These are phyloP conservation scores for Synergus umbraculus DNA, from an alignment of 2,888 invertebrate species.

Conservation along the genomic window DNA sequence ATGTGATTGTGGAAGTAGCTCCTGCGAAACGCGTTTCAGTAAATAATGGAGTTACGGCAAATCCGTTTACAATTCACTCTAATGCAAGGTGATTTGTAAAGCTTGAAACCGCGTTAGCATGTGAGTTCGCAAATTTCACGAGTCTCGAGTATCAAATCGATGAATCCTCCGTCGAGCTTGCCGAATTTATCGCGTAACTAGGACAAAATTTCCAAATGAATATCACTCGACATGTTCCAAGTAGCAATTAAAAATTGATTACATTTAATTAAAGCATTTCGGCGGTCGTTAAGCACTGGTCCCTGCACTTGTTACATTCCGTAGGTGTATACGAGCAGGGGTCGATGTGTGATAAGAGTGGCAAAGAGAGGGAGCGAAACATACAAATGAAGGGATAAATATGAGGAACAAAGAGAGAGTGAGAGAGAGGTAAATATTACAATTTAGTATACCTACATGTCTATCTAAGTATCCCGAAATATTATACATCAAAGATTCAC, in stretches of 20 bases:
- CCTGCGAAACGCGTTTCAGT: not conserved
- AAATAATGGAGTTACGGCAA: constrained; percentile 24
- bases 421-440: not conserved
- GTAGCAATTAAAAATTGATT: constrained; percentile 69
- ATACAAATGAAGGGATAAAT: constrained; percentile 43
- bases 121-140: constrained; percentile 50
- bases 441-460: not conserved
- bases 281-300: constrained; percentile 54
- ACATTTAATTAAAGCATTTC: constrained; percentile 69
- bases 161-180: constrained; percentile 54
- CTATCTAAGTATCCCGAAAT: not conserved
- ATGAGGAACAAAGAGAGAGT: not conserved
- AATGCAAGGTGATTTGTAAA: constrained; percentile 33
- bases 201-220: constrained; percentile 66
- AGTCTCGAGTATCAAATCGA: constrained; percentile 54
- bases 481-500: not conserved
- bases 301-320: constrained; percentile 43
- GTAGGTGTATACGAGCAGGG: constrained; percentile 47
- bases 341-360: constrained; percentile 50
- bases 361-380: constrained; percentile 42
- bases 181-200: constrained; percentile 60
- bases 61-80: constrained; percentile 28
- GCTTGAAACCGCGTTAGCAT: constrained; percentile 46
- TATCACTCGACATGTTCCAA: constrained; percentile 58
- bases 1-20: not conserved